Evolutionary conservation across 2,113 vertebrate genomes (phyloP), one percentile per base, ranked within the genome.

Genomic region (Struthio camelus): DNA sequence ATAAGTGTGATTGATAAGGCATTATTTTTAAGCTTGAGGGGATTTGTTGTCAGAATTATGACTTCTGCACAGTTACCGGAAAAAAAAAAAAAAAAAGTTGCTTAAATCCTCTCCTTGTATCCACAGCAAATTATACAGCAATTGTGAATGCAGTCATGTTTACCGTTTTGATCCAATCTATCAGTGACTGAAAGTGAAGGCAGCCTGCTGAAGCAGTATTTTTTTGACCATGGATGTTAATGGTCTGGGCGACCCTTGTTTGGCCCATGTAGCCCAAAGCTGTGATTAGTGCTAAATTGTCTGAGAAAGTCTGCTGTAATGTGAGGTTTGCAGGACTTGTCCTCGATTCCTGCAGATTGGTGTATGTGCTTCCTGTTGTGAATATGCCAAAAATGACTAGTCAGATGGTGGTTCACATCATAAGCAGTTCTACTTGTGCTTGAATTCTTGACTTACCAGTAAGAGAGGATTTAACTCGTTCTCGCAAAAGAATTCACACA

Each of bases 151-250:
- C 44, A 70, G 65, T 48, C 64, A 3, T 20, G 40, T 81, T 90
- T 6, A 3, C 79, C 66, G 58, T 62, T 82, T 75, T 85, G 75
- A 24, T 83, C 79, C 84, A 87, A 87, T 91, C 73, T 61, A 36
- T 80, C n/a, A 89, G 38, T 94, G 71, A 86, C 80, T 95, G 61
- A 10, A 59, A 91, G 85, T 84, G 84, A 97, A 95, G 73, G 94
- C 91, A 92, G 78, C 85, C 12, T 1, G 32, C 87, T 94, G 87
- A 48, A 85, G 51, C n/a, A 50, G 66, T 44, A 4, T 84, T 96
- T 93, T 91, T 81, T 72, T 54, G n/a, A 0, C 73, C 69, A 72
- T 32, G 83, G 80, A 50, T 94, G 71, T 90, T 94, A 92, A 89
- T 36, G 85, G 81, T 17, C 66, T 44, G 80, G 12, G 64, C 96